Evolutionary conservation across 2,113 vertebrate genomes (phyloP), one percentile per base, ranked within the genome.

Genomic region (Myiopsitta monachus): DNA sequence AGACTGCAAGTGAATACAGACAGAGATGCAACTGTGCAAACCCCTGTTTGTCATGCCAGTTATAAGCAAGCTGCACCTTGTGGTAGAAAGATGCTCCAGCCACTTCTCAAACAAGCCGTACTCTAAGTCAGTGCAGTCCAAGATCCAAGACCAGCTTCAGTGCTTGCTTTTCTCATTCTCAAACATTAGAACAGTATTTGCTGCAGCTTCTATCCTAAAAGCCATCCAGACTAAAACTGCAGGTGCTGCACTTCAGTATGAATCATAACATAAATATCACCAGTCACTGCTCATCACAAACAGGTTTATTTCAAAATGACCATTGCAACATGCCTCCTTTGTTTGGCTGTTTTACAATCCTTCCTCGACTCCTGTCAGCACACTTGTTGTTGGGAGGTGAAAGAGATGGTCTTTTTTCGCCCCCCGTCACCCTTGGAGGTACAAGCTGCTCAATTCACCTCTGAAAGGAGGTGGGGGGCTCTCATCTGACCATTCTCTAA

Each of bases 251-350:
- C 52, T 92, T 74, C 2, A 2, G 21, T 57, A 44, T 87, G 86
- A 92, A 87, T 93, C 76, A 88, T 43, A 72, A 31, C 23, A 2
- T 81, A 95, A 88, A 52, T 43, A 87, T 82, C n/a, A 3, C 69
- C 73, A 88, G 88, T 75, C 86, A 88, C 36, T 47, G n/a, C 51
- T 61, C 7, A 2, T 88, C 80, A 88, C 86, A 92, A 96, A 94
- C 92, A 92, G 73, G 88, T 78, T 87, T 72, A 54, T 96, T 97
- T 96, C 95, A 96, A 94, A 95, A 96, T 75, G 8, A 38, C 22
- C 24, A 10, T 96, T 94, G 90, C 96, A 75, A 94, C 95, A 95
- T 57, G 83, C 64, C 14, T 96, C 43, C 46, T 92, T 83, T 88
- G 68, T 85, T 30, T 83, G 88, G 18, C 67, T 83, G 38, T 46